phyloP scores from a whole-genome alignment of 2,113 vertebrate species.

The Cephalopterus ornatus region DNA sequence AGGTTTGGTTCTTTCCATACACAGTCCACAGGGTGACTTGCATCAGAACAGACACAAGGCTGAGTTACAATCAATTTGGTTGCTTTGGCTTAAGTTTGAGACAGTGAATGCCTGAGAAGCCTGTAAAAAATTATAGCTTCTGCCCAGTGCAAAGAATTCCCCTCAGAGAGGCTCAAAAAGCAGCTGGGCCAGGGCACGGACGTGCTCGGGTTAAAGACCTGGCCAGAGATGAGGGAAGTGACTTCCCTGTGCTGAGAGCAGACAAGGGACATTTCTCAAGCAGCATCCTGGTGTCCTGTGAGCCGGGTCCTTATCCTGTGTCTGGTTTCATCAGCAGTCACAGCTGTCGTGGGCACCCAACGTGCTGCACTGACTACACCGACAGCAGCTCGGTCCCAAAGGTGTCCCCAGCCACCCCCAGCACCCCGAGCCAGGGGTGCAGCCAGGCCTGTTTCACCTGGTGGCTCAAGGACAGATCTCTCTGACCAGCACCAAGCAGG shows the following conservation, averaged over 20 bases:
- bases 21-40: not conserved
- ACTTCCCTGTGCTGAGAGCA: not conserved
- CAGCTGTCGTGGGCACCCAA: rapidly evolving
- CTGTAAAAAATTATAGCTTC: not conserved
- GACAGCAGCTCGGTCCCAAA: not conserved
- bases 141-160: not conserved
- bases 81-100: not conserved
- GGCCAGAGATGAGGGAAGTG: not conserved
- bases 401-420: not conserved
- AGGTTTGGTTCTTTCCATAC: not conserved
- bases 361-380: rapidly evolving
- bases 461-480: not conserved
- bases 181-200: not conserved
- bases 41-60: not conserved
- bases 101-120: not conserved
- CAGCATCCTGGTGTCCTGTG: not conserved
- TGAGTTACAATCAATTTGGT: not conserved
- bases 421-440: not conserved
- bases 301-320: not conserved
- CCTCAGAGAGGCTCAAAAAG: not conserved
- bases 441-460: not conserved
- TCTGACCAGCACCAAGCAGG: not conserved
- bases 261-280: not conserved
- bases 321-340: not conserved
- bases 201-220: not conserved